phyloP scores from a whole-genome alignment of 1,140 invertebrate genomes.

The Wasmannia auropunctata region DNA sequence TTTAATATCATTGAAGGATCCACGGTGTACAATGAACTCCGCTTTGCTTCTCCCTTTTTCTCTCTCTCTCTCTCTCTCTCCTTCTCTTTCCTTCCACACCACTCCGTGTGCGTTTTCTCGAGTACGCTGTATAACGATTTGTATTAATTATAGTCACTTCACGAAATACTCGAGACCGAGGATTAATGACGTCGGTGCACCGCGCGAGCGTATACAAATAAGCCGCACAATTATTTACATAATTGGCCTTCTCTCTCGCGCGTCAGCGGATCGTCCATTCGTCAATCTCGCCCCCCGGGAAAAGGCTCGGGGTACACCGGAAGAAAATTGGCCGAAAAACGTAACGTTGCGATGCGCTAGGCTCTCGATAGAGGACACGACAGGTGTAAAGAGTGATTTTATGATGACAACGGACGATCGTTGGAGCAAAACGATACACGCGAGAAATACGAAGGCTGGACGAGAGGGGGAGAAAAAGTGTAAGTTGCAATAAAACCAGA shows the following conservation, averaged over 20 bases:
- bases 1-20: constrained; percentile 47
- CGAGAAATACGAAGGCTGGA: constrained; percentile 28
- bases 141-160: constrained; percentile 68
- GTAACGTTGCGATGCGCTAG: background rate
- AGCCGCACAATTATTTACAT: constrained; percentile 27
- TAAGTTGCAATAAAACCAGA: constrained; percentile 49
- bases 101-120: constrained; percentile 56
- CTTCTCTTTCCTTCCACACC: background rate
- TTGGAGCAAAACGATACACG: constrained; percentile 9
- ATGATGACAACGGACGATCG: background rate
- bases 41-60: background rate
- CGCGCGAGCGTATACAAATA: constrained; percentile 58
- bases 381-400: constrained; percentile 10
- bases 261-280: background rate
- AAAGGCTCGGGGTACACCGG: background rate
- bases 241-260: constrained; percentile 27
- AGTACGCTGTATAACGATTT: constrained; percentile 59
- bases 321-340: constrained; percentile 8
- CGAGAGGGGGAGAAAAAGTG: constrained; percentile 24
- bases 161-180: constrained; percentile 24
- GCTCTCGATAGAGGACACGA: background rate
- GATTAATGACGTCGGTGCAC: constrained; percentile 58
- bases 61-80: constrained; percentile 9
- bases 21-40: background rate
- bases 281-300: background rate